phyloP scores from a whole-genome alignment of 2,888 invertebrate genomes.

The Tubiluchus corallicola region DNA sequence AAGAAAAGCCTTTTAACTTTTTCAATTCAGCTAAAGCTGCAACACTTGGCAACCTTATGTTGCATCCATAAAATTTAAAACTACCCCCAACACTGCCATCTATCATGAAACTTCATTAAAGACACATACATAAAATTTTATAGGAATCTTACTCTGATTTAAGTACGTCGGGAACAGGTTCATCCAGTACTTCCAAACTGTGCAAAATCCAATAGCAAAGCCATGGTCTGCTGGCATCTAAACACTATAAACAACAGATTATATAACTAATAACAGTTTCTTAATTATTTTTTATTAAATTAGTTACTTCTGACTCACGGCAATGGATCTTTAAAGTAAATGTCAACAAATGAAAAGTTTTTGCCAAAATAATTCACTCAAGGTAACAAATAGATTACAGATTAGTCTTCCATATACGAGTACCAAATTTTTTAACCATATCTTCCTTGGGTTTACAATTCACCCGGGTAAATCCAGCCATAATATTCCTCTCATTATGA shows the following conservation, averaged over 20 bases:
- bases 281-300: background rate
- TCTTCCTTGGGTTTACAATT: too few relatives aligned
- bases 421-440: too few relatives aligned
- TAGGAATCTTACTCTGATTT: constrained; percentile 20
- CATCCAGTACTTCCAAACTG: constrained; percentile 55
- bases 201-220: constrained; percentile 92
- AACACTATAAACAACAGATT: constrained; percentile 34
- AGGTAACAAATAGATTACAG: constrained; percentile 8
- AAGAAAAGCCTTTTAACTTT: too few relatives aligned
- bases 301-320: background rate
- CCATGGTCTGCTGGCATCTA: constrained; percentile 94
- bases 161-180: constrained; percentile 36
- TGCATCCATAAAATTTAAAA: too few relatives aligned
- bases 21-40: too few relatives aligned
- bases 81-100: too few relatives aligned
- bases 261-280: background rate
- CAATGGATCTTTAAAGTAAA: background rate
- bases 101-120: too few relatives aligned
- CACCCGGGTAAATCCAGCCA: too few relatives aligned
- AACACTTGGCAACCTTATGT: too few relatives aligned
- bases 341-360: constrained; percentile 9
- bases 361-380: too few relatives aligned
- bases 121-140: constrained; percentile 2
- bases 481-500: too few relatives aligned
- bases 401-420: background rate